Percentiles rank a stretch among this genome's conserved stretches.
These are phyloP conservation scores for Drosophila saltans DNA, from an alignment of 1,140 invertebrate species.

Conservation along the genomic window DNA sequence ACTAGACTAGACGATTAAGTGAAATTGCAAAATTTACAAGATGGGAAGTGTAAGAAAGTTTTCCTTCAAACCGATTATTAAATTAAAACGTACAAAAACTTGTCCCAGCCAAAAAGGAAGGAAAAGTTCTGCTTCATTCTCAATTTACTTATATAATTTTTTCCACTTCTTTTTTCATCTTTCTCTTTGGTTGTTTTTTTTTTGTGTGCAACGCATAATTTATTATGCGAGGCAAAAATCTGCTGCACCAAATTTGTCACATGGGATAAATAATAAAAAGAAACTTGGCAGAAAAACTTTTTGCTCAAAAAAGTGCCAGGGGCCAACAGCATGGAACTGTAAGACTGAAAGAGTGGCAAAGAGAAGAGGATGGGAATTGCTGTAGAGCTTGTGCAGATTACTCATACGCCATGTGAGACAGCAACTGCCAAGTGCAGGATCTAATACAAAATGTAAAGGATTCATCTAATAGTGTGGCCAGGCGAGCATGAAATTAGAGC, in stretches of 20 bases:
- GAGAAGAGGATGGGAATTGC: conserved; percentile 40
- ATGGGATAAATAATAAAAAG: conserved; percentile 78
- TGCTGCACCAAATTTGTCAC: conserved; percentile 78
- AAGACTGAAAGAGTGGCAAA: background rate
- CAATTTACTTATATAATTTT: conserved; percentile 12
- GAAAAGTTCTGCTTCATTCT: conserved; percentile 47
- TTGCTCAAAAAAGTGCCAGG: conserved; percentile 38
- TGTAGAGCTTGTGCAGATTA: conserved; percentile 50
- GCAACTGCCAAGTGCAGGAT: conserved; percentile 25
- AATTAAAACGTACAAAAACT: conserved; percentile 76
- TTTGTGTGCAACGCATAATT: conserved; percentile 59
- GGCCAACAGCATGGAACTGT: background rate
- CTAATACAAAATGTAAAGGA: conserved; percentile 26
- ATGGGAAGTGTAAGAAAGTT: conserved; percentile 41
- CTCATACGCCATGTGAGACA: conserved; percentile 56
- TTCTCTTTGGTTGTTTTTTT: conserved; percentile 24
- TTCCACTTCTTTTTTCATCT: conserved; percentile 8
- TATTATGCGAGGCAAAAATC: conserved; percentile 69
- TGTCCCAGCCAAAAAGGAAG: conserved; percentile 36
- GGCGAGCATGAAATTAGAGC: conserved; percentile 68
- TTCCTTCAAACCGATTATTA: conserved; percentile 69
- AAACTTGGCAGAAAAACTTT: conserved; percentile 57
- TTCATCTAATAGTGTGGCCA: conserved; percentile 46
- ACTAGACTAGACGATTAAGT: conserved; percentile 45
- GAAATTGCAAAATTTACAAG: conserved; percentile 52